A percentile compares a stretch with the other conserved stretches of the same genome.
phyloP scores from a whole-genome alignment of 2,888 invertebrate genomes.

The Geotrupes spiniger region DNA sequence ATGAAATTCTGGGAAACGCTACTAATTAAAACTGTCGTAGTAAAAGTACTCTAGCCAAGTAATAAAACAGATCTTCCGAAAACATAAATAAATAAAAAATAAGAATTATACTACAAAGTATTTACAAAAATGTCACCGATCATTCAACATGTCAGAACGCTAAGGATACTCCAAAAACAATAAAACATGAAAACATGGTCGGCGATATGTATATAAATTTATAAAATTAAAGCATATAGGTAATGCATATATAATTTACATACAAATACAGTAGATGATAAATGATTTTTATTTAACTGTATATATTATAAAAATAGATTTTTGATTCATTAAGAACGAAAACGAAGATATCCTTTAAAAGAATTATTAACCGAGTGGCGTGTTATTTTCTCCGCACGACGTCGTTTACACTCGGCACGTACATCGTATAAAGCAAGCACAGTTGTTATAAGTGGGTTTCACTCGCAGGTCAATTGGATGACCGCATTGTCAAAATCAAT shows the following conservation, averaged over 20 bases:
- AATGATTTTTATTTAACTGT: slow-evolving; percentile 15
- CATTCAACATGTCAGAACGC: slow-evolving; percentile 20
- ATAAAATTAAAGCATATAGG: slow-evolving; percentile 4
- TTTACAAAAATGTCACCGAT: slow-evolving; percentile 28
- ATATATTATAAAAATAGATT: slow-evolving; percentile 20
- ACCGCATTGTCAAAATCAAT: too few relatives aligned
- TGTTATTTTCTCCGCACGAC: slow-evolving; percentile 4
- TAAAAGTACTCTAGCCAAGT: not conserved
- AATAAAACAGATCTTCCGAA: slow-evolving; percentile 17
- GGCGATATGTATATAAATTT: slow-evolving; percentile 23
- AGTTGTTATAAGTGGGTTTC: too few relatives aligned
- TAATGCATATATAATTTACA: slow-evolving; percentile 11
- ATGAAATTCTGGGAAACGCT: too few relatives aligned
- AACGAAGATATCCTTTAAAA: not conserved
- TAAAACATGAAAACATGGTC: slow-evolving; percentile 20
- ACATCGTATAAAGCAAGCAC: too few relatives aligned
- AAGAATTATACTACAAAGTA: slow-evolving; percentile 26
- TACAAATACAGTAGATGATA: slow-evolving; percentile 21
- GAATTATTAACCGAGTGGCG: not conserved
- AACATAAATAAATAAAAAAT: slow-evolving; percentile 28
- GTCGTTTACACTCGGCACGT: slow-evolving; percentile 10
- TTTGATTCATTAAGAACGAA: slow-evolving; percentile 2
- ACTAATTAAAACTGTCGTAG: too few relatives aligned
- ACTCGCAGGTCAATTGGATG: too few relatives aligned
- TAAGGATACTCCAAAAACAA: slow-evolving; percentile 13